phyloP scores from a whole-genome alignment of 2,113 vertebrate genomes.

The human (Homo sapiens) region DNA sequence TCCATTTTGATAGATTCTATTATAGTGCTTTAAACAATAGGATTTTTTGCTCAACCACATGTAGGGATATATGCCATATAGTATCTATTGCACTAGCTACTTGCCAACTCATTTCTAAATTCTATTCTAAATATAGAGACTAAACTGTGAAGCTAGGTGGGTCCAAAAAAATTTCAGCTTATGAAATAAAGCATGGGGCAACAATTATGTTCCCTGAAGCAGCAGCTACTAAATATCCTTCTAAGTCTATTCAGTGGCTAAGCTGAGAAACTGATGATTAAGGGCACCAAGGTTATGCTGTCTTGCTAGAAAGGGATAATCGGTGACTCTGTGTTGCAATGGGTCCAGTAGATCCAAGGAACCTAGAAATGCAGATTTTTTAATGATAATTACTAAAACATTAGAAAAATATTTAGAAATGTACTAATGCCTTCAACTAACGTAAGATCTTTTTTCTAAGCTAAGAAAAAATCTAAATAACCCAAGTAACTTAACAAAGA shows the following conservation, averaged over 20 bases:
- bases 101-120: constrained; percentile 3
- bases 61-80: neutral
- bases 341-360: neutral
- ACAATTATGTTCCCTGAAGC: neutral
- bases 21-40: neutral
- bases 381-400: neutral
- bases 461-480: neutral
- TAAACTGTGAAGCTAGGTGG: neutral
- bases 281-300: neutral
- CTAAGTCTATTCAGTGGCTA: neutral
- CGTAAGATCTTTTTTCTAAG: neutral
- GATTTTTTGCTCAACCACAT: neutral
- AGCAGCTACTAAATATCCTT: neutral
- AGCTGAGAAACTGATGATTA: constrained; percentile 17
- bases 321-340: neutral
- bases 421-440: neutral
- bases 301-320: neutral
- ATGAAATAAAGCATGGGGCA: neutral
- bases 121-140: neutral
- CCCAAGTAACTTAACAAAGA: neutral
- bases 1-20: neutral
- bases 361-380: neutral
- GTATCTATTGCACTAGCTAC: neutral
- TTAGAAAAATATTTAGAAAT: neutral
- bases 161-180: neutral